Base-by-base conservation (phyloP, 2,797 vertebrate species). In the Leptoclinus maculatus region DNA sequence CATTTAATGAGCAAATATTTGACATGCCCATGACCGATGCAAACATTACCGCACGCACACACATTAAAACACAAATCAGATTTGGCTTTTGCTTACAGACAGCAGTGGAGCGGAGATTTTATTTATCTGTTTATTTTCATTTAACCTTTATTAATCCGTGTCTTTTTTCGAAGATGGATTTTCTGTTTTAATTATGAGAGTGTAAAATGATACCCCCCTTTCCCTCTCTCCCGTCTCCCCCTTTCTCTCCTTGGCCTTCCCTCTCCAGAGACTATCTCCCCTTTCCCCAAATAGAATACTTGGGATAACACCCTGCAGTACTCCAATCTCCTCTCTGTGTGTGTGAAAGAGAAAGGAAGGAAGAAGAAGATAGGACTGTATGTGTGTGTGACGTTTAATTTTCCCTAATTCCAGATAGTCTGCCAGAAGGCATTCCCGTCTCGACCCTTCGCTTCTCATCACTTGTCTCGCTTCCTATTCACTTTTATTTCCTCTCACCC, bases 1-100 rank as follows among this genome's bases (percentile, higher is more conserved):
- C 87, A 94, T 94, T 95, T 93, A 93, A 91, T 91, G 91, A 93
- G 92, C 88, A 93, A 95, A 95, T 95, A 95, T 95, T 95, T 95
- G 91, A 91, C 71, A 78, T 76, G 67, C 69, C 78, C 83, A 85
- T 85, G 89, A 89, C 89, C 85, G 88, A 87, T 59, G 51, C 87
- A 91, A 89, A 92, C 91, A 89, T 85, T 21, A 78, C 72, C 73
- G 54, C 80, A 66, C 66, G 49, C 79, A 71, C 71, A 79, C 78
- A 76, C 76, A 70, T 79, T 87, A 71, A 89, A 89, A 93, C 91
- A 88, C 85, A 83, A 87, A 89, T 87, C 88, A 86, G 84, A 91
- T 91, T 83, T 84, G 80, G 79, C 78, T 83, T 92, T 88, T 91
- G 90, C 87, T 91, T 91, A 71, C 91, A 87, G 82, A 91, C 84